A percentile compares a stretch with the other conserved stretches of the same genome.
These are phyloP conservation scores for Todiramphus chloris DNA, from an alignment of 2,113 vertebrate species.

Conservation along the genomic window DNA sequence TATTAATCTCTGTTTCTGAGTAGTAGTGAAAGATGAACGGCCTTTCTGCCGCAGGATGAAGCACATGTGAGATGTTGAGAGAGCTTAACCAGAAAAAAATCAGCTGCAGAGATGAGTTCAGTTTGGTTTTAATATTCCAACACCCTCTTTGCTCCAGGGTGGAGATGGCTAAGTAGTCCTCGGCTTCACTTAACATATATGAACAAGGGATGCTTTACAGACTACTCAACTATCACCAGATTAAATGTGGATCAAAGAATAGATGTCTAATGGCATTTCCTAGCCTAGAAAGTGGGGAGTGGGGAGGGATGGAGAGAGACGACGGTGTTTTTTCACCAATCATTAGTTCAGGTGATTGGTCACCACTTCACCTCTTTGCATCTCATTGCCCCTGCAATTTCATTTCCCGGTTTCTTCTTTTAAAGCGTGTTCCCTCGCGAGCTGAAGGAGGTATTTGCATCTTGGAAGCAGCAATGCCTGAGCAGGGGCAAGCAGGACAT, in stretches of 20 bases:
- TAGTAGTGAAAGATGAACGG: not conserved
- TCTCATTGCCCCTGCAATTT: not conserved
- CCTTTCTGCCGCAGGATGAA: not conserved
- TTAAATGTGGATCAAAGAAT: conserved; percentile 35
- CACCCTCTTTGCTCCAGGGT: not conserved
- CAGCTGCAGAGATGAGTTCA: not conserved
- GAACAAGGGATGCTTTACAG: conserved; percentile 14
- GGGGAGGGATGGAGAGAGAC: not conserved
- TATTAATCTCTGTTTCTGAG: not conserved
- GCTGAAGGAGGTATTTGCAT: conserved; percentile 94
- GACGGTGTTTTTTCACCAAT: not conserved
- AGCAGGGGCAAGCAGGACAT: conserved; percentile 90
- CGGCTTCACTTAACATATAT: not conserved
- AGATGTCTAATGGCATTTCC: conserved; percentile 34
- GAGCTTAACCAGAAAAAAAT: not conserved
- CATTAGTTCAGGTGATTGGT: not conserved
- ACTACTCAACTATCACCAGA: not conserved
- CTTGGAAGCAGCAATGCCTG: conserved; percentile 93
- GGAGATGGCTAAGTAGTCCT: not conserved
- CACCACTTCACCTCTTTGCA: not conserved
- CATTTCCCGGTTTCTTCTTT: not conserved
- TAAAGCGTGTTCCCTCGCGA: conserved; percentile 93
- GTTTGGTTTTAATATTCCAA: not conserved
- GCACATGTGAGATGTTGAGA: not conserved
- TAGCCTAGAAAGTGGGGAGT: not conserved